phyloP scores from a whole-genome alignment of 2,888 invertebrate species.

The Diplazon laetatorius region DNA sequence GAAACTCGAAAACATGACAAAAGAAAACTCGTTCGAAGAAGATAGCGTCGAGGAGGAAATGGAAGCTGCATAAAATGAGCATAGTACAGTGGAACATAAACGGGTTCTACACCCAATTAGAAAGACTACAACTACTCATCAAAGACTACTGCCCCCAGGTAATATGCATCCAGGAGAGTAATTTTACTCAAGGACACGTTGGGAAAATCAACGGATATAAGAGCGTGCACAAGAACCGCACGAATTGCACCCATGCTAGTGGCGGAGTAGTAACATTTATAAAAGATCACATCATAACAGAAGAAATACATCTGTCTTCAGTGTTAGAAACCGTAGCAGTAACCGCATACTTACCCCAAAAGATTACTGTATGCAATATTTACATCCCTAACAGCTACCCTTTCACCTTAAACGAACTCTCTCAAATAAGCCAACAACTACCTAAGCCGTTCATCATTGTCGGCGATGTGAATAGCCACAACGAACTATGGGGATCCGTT shows the following conservation, averaged over 20 bases:
- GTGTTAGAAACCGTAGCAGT: background rate
- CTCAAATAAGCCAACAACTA: conserved; percentile 60
- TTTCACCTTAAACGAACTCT: conserved; percentile 42
- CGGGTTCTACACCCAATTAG: background rate
- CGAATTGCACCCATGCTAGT: background rate
- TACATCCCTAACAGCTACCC: background rate
- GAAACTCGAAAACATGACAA: background rate
- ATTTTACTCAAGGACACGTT: background rate
- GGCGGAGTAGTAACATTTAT: background rate
- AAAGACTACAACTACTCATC: background rate
- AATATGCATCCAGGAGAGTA: background rate
- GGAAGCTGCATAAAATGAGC: background rate
- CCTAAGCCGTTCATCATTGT: conserved; percentile 66
- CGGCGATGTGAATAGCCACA: conserved; percentile 34
- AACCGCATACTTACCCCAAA: background rate
- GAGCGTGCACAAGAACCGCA: background rate
- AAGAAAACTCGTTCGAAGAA: too few species aligned
- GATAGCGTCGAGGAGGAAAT: too few species aligned
- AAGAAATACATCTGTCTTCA: background rate
- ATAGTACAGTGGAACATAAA: background rate
- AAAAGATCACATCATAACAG: background rate
- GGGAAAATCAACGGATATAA: background rate
- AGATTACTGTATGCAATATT: conserved; percentile 2
- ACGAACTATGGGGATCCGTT: conserved; percentile 59
- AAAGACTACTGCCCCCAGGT: background rate